Evolutionary conservation across 2,797 vertebrate species (phyloP).

Genomic region (Lemur catta): DNA sequence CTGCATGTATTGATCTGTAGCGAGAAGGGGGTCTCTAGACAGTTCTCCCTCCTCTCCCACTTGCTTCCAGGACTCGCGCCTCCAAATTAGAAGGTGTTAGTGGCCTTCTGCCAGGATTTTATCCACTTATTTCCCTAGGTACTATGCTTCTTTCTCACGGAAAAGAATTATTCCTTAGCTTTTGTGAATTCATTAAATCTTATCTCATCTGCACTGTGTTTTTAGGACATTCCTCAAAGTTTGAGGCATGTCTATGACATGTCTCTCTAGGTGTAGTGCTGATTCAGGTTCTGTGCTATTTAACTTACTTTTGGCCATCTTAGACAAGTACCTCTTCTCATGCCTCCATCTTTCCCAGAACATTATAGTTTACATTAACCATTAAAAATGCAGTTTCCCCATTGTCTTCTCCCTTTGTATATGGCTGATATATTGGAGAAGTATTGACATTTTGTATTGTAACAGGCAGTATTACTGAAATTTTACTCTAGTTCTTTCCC

Average conservation of each 20-base stretch:
- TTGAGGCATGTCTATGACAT: neutral
- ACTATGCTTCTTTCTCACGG: neutral
- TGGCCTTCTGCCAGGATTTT: neutral
- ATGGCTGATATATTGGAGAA: neutral
- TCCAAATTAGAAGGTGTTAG: neutral
- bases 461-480: neutral
- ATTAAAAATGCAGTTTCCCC: neutral
- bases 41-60: no score
- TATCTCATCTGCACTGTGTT: neutral
- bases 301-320: neutral
- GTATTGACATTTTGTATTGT: neutral
- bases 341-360: neutral
- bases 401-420: neutral
- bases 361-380: neutral
- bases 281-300: neutral
- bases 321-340: neutral
- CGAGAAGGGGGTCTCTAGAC: neutral
- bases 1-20: neutral
- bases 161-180: neutral
- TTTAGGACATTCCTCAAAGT: neutral
- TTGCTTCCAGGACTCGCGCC: neutral
- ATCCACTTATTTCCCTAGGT: constrained; percentile 10
- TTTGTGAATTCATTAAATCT: neutral
- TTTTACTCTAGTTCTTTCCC: neutral
- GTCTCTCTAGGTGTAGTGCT: neutral